A percentile compares a stretch with the other conserved stretches of the same genome.
Evolutionary conservation across 2,113 vertebrate genomes (phyloP).

Genomic region (Brevimyrus niger): DNA sequence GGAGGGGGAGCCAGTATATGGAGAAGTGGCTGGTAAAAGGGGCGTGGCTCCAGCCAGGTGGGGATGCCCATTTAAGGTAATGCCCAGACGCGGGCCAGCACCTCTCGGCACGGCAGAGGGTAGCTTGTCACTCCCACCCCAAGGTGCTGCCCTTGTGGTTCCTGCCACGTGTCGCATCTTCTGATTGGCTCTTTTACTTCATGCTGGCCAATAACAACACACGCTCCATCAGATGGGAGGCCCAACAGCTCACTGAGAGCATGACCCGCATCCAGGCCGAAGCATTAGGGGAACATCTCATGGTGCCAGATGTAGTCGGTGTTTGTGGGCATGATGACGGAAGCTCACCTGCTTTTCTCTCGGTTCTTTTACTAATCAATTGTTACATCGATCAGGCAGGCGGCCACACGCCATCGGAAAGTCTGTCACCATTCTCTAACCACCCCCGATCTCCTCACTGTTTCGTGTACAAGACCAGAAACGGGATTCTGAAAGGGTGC

Average conservation of each 20-base stretch:
- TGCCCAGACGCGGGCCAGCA: background rate
- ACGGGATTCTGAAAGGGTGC: background rate
- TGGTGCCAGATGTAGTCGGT: background rate
- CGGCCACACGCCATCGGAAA: background rate
- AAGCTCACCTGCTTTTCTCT: background rate
- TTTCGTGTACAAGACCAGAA: background rate
- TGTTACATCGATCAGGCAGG: background rate
- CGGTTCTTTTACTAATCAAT: background rate
- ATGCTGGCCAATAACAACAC: background rate
- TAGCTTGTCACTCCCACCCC: background rate
- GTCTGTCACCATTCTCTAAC: background rate
- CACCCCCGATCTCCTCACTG: background rate
- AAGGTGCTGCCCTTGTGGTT: background rate
- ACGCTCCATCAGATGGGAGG: background rate
- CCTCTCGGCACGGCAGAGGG: background rate
- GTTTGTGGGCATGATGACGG: background rate
- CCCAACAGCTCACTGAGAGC: background rate
- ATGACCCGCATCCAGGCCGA: background rate
- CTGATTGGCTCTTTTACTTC: background rate
- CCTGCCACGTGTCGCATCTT: background rate
- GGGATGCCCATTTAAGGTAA: background rate
- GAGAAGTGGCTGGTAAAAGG: background rate
- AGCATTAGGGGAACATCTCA: background rate
- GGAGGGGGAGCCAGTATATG: background rate
- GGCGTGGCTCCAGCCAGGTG: background rate